Percentiles rank a stretch among this genome's conserved stretches.
Evolutionary conservation across 92 coral and sea anemone species (phyloP).

Genomic region (Epizoanthus fatuus): DNA sequence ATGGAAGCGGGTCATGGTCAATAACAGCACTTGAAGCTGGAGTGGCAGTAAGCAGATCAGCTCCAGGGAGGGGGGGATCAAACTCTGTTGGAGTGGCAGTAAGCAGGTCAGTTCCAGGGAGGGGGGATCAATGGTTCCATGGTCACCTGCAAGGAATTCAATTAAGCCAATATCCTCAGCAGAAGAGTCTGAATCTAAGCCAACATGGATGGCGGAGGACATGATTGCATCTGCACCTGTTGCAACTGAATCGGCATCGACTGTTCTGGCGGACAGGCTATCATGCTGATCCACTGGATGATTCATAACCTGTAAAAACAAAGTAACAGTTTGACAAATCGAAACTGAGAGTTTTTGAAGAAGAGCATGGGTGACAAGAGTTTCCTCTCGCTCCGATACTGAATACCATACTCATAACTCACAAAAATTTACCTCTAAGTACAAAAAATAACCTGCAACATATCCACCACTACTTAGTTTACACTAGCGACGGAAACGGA

Average conservation of each 20-base stretch:
- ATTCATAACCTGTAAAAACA: neutral
- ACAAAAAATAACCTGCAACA: neutral
- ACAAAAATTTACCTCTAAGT: neutral
- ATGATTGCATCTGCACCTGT: slow-evolving; percentile 1
- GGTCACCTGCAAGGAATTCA: neutral
- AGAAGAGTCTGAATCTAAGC: slow-evolving; percentile 11
- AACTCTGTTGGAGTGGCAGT: neutral
- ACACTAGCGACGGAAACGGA: too few species aligned
- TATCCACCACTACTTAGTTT: too few species aligned
- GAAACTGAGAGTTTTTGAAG: neutral
- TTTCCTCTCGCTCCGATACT: neutral
- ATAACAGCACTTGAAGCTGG: neutral
- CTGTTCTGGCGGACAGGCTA: neutral
- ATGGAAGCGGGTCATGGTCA: neutral
- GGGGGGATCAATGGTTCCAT: slow-evolving; percentile 12
- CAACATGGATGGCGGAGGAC: neutral
- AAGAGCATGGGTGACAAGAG: neutral
- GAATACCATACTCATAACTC: neutral
- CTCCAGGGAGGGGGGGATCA: slow-evolving; percentile 1
- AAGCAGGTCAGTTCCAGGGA: neutral
- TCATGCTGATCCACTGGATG: neutral
- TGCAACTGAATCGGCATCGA: neutral
- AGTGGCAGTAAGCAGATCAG: neutral
- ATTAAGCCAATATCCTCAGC: neutral
- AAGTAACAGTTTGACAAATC: neutral